Percentiles rank a stretch among this genome's conserved stretches.
These are phyloP conservation scores for Rotaria sp. DNA, from an alignment of 2,888 invertebrate genomes.

Conservation along the genomic window DNA sequence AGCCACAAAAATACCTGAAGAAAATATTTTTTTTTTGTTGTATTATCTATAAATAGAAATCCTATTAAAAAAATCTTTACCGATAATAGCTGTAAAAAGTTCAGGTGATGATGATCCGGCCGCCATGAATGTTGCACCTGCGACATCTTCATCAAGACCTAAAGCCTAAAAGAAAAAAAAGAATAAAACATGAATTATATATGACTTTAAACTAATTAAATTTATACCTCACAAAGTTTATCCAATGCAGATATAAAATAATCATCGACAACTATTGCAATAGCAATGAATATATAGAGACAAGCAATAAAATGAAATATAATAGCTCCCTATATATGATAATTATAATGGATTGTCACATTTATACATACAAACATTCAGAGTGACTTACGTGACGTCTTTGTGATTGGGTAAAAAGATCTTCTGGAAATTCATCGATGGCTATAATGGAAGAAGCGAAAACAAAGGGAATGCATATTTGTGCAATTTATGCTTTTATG, in stretches of 20 bases:
- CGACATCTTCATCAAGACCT: conserved; percentile 48
- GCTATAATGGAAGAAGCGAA: background rate
- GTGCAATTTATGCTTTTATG: conserved; percentile 69
- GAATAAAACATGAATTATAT: background rate
- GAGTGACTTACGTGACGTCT: background rate
- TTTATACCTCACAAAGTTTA: conserved; percentile 66
- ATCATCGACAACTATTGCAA: conserved; percentile 80
- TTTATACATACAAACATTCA: background rate
- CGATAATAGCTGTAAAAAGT: conserved; percentile 46
- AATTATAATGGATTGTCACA: background rate
- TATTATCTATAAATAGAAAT: background rate
- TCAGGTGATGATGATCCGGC: conserved; percentile 52
- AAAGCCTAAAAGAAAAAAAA: conserved; percentile 43
- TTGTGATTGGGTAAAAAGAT: conserved; percentile 36
- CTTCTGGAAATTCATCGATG: conserved; percentile 38
- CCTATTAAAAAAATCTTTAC: background rate
- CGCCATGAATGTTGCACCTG: conserved; percentile 53
- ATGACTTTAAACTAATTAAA: background rate
- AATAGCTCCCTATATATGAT: conserved; percentile 63
- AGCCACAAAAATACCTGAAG: conserved; percentile 49
- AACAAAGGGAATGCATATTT: background rate
- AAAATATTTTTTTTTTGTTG: background rate
- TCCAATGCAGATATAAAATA: conserved; percentile 86
- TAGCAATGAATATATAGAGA: conserved; percentile 70
- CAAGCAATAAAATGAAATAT: conserved; percentile 71